Base-by-base conservation (phyloP, 2,888 invertebrate genomes). In the Troides aeacus region DNA sequence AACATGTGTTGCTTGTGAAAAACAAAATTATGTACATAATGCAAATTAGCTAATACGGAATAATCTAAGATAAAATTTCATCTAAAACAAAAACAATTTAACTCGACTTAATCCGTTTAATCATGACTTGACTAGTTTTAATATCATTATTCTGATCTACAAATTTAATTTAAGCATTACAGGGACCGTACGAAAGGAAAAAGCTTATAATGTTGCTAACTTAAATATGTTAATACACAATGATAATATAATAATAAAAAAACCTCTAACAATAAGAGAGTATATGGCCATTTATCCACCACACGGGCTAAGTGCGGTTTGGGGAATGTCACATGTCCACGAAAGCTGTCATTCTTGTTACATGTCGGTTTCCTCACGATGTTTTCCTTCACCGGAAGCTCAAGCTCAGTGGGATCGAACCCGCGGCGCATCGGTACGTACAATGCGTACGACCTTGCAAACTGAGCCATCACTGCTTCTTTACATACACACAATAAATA, bases 401-500 rank as follows among this genome's bases (percentile, higher is more conserved):
- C 30, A 30, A 30, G 4, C 30, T 30, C 30, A 30, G 30, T 30
- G 30, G 30, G 30, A 30, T 5, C 30, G 3, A 30, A 30, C 5
- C 30, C 30, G 30, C 30, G 30, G 4, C 30, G 3, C 30, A 4
- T 30, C 3, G 30, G 0, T 4, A 30, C 30, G 30, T 30, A 30
- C 30, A 5, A 30, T 30, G 30, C 3, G 30, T 30, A 30, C 30
- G 30, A 30, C 5, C 30, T 30, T 30, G 5, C 30, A 30, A 30
- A 30, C 3, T 30, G 30, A 30, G 30, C 30, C 30, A 30, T 30
- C 30, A 30, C 2, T 30, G 30, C 30, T 7, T 39, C 7, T 39
- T 39, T 39, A 39, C 62, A 64, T 60, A 71, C 58, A 70, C 59
- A 66, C 36, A 67, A 68, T 65, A 71, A 71, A 68, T 71, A 71